Conservation (phyloP, 2,113 vertebrate genomes). For the Mesocricetus auratus region DNA sequence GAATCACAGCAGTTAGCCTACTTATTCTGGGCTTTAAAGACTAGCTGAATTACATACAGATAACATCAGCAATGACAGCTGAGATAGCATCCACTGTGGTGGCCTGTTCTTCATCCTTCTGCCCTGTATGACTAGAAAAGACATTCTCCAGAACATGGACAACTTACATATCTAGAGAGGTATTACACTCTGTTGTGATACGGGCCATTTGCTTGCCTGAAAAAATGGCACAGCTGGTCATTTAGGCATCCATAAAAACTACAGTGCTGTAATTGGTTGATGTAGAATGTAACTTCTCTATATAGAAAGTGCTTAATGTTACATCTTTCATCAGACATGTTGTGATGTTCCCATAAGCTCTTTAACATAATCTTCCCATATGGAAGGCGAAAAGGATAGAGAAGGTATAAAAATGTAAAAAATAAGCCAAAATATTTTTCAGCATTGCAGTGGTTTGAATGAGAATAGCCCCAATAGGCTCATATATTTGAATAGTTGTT, state of each 20-base stretch:
- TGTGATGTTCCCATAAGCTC: not conserved
- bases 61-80: not conserved
- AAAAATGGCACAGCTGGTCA: constrained; percentile 52
- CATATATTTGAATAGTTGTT: not conserved
- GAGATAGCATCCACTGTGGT: not conserved
- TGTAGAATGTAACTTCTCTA: not conserved
- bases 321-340: not conserved
- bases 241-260: constrained; percentile 54
- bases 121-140: not conserved
- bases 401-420: not conserved
- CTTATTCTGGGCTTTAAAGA: not conserved
- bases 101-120: not conserved
- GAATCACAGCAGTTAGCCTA: not conserved
- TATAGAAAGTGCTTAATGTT: not conserved
- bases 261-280: not conserved
- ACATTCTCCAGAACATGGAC: not conserved
- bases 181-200: not conserved
- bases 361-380: not conserved
- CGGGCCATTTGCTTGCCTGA: constrained; percentile 46
- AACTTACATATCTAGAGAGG: not conserved
- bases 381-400: not conserved
- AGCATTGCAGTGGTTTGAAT: not conserved
- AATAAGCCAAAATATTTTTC: not conserved
- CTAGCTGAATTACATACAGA: not conserved
- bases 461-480: not conserved